Conservation (phyloP, 2,888 invertebrate species). For the Galeruca laticollis region DNA sequence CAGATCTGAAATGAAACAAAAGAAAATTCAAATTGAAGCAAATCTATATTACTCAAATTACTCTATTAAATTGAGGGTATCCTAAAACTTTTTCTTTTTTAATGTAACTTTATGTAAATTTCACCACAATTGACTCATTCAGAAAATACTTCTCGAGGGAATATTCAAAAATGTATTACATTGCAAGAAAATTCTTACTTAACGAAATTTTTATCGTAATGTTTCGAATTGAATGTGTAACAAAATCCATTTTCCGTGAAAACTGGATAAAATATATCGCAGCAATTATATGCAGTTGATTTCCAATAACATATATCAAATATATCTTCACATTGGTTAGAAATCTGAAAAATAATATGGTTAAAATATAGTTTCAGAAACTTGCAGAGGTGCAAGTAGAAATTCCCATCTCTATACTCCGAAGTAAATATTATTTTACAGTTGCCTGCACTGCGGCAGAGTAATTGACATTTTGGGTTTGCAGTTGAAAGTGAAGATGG, state of each 20-base stretch:
- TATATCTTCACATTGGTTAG: constrained; percentile 73
- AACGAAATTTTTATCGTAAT: constrained; percentile 67
- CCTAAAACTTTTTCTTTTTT: too few relatives aligned
- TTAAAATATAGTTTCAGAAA: too few relatives aligned
- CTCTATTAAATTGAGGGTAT: not conserved
- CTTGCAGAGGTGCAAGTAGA: too few relatives aligned
- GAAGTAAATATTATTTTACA: not conserved
- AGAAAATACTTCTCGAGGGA: too few relatives aligned
- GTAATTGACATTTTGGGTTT: not conserved
- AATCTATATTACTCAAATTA: not conserved
- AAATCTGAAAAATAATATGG: constrained; percentile 66
- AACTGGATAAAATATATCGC: constrained; percentile 75
- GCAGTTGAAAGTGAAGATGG: too few relatives aligned
- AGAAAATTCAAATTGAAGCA: not conserved
- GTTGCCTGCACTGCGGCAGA: not conserved
- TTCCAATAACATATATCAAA: constrained; percentile 77
- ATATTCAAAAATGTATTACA: too few relatives aligned
- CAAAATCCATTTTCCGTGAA: constrained; percentile 83
- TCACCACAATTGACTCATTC: too few relatives aligned
- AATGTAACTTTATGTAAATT: too few relatives aligned
- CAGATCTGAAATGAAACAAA: constrained; percentile 60
- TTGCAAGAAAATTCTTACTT: constrained; percentile 65
- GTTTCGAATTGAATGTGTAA: constrained; percentile 77
- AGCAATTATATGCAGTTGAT: constrained; percentile 75
- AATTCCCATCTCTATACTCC: too few relatives aligned